phyloP scores from a whole-genome alignment of 1,140 invertebrate species.

The Drosophila equinoxialis region DNA sequence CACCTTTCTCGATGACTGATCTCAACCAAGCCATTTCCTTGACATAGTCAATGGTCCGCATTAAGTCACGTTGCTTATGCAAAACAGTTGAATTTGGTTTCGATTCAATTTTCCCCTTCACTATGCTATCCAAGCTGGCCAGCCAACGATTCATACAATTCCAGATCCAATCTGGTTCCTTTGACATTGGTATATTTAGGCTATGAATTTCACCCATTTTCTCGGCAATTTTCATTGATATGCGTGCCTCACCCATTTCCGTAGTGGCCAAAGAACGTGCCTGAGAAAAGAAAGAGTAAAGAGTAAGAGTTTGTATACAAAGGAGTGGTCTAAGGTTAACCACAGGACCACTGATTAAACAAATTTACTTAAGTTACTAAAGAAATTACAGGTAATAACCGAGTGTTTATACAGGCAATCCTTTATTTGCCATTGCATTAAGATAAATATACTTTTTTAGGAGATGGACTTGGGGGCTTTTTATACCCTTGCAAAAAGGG shows the following conservation, averaged over 20 bases:
- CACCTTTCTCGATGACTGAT: slow-evolving; percentile 84
- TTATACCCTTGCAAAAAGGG: too few relatives aligned
- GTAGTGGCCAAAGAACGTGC: slow-evolving; percentile 91
- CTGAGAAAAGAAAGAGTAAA: slow-evolving; percentile 79
- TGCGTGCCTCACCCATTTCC: slow-evolving; percentile 90
- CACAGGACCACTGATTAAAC: background rate
- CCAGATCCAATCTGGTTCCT: slow-evolving; percentile 97
- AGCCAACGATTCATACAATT: slow-evolving; percentile 92
- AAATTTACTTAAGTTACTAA: background rate
- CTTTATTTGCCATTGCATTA: too few relatives aligned
- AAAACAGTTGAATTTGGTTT: slow-evolving; percentile 54
- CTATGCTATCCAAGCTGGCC: slow-evolving; percentile 83
- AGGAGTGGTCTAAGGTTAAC: background rate
- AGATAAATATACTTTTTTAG: too few relatives aligned
- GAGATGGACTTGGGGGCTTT: too few relatives aligned
- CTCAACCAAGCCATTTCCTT: slow-evolving; percentile 87
- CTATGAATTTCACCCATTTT: slow-evolving; percentile 96
- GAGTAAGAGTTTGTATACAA: background rate
- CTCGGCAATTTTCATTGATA: slow-evolving; percentile 93
- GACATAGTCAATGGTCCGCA: slow-evolving; percentile 84
- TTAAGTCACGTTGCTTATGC: slow-evolving; percentile 62
- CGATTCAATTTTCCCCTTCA: slow-evolving; percentile 66
- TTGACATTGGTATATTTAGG: slow-evolving; percentile 96
- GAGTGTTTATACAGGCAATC: too few relatives aligned
- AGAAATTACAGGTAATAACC: too few relatives aligned